Conservation (phyloP, 2,888 invertebrate species). For the Sphecodes monilicornis region DNA sequence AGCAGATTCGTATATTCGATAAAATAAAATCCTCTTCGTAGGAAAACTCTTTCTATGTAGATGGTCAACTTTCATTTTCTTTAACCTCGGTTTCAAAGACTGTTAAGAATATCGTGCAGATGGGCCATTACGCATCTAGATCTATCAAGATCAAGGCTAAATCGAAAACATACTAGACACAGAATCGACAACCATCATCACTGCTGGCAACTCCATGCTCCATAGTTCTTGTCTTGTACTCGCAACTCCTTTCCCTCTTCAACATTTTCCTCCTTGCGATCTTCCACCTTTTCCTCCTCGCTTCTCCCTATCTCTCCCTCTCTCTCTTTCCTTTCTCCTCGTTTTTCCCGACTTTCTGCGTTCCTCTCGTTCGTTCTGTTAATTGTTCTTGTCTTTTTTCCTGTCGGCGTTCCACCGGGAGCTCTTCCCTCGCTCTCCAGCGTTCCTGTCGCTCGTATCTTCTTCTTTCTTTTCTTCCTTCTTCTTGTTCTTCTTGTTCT, state of each 20-base stretch:
- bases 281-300: slow-evolving; percentile 36
- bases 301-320: slow-evolving; percentile 38
- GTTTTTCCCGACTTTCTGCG: slow-evolving; percentile 45
- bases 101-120: neutral
- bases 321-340: slow-evolving; percentile 42
- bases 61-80: neutral
- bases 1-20: neutral
- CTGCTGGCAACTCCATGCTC: neutral
- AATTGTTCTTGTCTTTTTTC: slow-evolving; percentile 46
- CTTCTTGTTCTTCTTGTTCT: slow-evolving; percentile 1
- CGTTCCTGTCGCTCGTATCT: slow-evolving; percentile 10
- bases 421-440: neutral
- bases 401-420: slow-evolving; percentile 17
- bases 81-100: neutral
- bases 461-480: slow-evolving; percentile 4
- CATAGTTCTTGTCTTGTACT: neutral
- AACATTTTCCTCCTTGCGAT: slow-evolving; percentile 43
- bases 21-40: neutral
- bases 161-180: neutral
- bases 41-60: neutral
- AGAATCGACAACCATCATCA: slow-evolving; percentile 9
- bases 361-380: slow-evolving; percentile 36
- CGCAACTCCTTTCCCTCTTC: slow-evolving; percentile 17
- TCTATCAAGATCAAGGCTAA: slow-evolving; percentile 1
- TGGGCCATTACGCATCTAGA: neutral